Base-by-base conservation (phyloP, 2,113 vertebrate species). In the Campylomormyrus tamandua region DNA sequence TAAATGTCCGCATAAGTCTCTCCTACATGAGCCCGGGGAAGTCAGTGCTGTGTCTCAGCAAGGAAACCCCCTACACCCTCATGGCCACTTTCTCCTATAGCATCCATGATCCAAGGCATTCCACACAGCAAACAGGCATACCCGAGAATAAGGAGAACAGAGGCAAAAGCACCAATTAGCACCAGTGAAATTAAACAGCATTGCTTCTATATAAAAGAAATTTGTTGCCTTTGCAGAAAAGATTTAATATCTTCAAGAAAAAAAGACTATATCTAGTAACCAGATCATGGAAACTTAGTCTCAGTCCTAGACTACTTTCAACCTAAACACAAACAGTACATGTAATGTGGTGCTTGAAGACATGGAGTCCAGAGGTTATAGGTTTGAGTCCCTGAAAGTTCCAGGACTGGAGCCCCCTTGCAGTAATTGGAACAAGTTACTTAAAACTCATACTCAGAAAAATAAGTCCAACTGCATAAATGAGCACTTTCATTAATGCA, bases 211-310 rank as follows among this genome's bases (percentile, higher is more conserved):
- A n/a, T n/a, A 10, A 62, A 62, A n/a, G 21, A 62, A n/a, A 62
- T 3, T 0, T 62, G 56, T 2, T 62, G 7, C 56, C 24, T 62
- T n/a, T 62, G 7, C 56, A 46, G 39, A 80, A 52, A 80, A 88
- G 80, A 90, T 24, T 74, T 74, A 15, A 35, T 35, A 27, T 35
- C 27, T 35, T 83, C 46, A 62, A 88, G 87, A 58, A 52, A 88
- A 62, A 83, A 35, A 58, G 56, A 90, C 48, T 83, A 88, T 88
- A 58, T 58, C 87, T 88, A n/a, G 13, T 88, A 66, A 88, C 53
- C 66, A 88, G 49, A n/a, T 52, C 48, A 80, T 42, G 62, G 90
- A 35, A 62, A 49, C 24, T 58, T 85, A 50, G 24, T 50, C 11
- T 49, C 9, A 24, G 13, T 86, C 9, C 21, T 50, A 13, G 48